Evolutionary conservation across 2,888 invertebrate species (phyloP).

Genomic region (Subacronicta megacephala): DNA sequence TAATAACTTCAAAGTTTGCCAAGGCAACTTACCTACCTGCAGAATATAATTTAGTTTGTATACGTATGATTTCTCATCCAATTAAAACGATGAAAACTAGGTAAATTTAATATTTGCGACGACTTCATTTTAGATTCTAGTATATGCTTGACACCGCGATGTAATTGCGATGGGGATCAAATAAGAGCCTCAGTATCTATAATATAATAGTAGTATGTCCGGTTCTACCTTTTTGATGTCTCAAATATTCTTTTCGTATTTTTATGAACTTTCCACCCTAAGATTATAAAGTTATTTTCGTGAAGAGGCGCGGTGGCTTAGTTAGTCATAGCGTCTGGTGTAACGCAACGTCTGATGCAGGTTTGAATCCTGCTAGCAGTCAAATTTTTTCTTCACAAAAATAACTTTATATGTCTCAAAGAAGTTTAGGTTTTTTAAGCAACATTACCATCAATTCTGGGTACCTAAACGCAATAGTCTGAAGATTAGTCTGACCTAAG

Average conservation of each 20-base stretch:
- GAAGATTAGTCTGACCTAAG: slow-evolving; percentile 19
- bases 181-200: slow-evolving; percentile 26
- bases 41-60: slow-evolving; percentile 21
- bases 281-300: no score
- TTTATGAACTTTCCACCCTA: no score
- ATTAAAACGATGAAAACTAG: slow-evolving; percentile 41
- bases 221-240: no score
- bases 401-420: no score
- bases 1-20: slow-evolving; percentile 33
- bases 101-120: slow-evolving; percentile 40
- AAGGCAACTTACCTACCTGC: slow-evolving; percentile 1
- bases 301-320: no score
- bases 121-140: slow-evolving; percentile 47
- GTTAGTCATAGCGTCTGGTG: no score
- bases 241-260: no score
- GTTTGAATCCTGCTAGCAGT: no score
- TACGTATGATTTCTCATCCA: slow-evolving; percentile 16
- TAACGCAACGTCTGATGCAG: no score
- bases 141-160: slow-evolving; percentile 27
- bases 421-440: no score
- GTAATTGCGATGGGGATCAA: slow-evolving; percentile 28
- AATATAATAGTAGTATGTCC: no score
- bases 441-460: slow-evolving; percentile 3
- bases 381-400: no score
- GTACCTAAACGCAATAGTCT: slow-evolving; percentile 8